These are phyloP conservation scores for Cryptocephalus primarius DNA, from an alignment of 2,888 invertebrate genomes.

Conservation along the genomic window DNA sequence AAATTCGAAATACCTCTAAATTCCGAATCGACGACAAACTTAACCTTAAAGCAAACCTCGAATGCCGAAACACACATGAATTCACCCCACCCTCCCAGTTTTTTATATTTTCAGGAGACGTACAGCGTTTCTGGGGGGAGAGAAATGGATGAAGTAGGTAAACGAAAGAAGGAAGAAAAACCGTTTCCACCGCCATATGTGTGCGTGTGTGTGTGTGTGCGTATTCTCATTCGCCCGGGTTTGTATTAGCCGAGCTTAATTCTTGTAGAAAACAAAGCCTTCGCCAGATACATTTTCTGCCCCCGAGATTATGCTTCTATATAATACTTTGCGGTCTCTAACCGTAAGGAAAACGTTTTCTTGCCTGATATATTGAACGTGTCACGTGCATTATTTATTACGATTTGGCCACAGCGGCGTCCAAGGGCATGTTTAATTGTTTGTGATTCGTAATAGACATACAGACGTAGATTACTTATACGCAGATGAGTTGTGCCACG, in stretches of 20 bases:
- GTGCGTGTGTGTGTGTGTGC: slow-evolving; percentile 5
- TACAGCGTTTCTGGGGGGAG: slow-evolving; percentile 3
- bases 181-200: slow-evolving; percentile 4
- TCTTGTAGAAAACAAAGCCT: slow-evolving; percentile 34
- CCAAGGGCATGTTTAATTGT: too few relatives aligned
- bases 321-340: slow-evolving; percentile 16
- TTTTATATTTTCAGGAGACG: slow-evolving; percentile 4
- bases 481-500: too few relatives aligned
- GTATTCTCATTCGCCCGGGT: slow-evolving; percentile 10
- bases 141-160: slow-evolving; percentile 2
- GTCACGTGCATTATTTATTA: too few relatives aligned
- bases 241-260: slow-evolving; percentile 35
- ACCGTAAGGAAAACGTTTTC: too few relatives aligned
- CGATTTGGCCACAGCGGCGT: too few relatives aligned
- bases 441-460: too few relatives aligned
- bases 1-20: too few relatives aligned
- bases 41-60: slow-evolving; percentile 3
- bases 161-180: slow-evolving; percentile 2
- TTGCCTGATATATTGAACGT: too few relatives aligned
- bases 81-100: not conserved
- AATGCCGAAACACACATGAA: slow-evolving; percentile 3
- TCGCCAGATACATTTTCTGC: slow-evolving; percentile 32
- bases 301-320: slow-evolving; percentile 32
- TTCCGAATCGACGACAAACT: not conserved
- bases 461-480: too few relatives aligned